These are phyloP conservation scores for Neomonachus schauinslandi DNA, from an alignment of 2,113 vertebrate genomes.

Conservation along the genomic window DNA sequence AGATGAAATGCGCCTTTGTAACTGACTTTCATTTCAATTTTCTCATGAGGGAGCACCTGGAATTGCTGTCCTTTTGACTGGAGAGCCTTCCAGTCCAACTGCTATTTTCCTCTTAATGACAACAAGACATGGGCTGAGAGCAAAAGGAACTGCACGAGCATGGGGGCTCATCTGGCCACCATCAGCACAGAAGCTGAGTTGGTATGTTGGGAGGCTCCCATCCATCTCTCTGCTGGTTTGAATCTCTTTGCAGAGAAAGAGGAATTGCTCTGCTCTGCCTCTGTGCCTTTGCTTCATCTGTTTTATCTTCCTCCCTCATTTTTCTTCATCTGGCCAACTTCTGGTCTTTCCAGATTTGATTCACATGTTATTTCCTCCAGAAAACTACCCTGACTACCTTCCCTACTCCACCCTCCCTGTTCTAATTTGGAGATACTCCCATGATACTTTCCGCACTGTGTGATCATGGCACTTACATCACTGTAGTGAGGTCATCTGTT, in stretches of 20 bases:
- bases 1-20: background rate
- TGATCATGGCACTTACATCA: background rate
- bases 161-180: conserved; percentile 51
- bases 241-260: background rate
- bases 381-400: background rate
- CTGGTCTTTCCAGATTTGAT: background rate
- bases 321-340: background rate
- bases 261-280: background rate
- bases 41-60: background rate
- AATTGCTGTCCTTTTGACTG: conserved; percentile 66
- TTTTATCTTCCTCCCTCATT: background rate
- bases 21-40: conserved; percentile 16
- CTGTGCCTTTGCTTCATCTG: background rate
- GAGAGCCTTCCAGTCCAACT: conserved; percentile 56
- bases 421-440: background rate
- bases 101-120: conserved; percentile 51
- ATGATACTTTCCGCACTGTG: background rate
- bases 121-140: conserved; percentile 55
- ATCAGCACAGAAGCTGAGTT: conserved; percentile 51
- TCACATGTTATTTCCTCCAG: background rate
- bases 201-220: background rate
- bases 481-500: background rate
- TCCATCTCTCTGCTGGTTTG: background rate
- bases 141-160: background rate
- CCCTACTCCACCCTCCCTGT: background rate